These are phyloP conservation scores for Lasius platythorax DNA, from an alignment of 2,888 invertebrate species.

Conservation along the genomic window DNA sequence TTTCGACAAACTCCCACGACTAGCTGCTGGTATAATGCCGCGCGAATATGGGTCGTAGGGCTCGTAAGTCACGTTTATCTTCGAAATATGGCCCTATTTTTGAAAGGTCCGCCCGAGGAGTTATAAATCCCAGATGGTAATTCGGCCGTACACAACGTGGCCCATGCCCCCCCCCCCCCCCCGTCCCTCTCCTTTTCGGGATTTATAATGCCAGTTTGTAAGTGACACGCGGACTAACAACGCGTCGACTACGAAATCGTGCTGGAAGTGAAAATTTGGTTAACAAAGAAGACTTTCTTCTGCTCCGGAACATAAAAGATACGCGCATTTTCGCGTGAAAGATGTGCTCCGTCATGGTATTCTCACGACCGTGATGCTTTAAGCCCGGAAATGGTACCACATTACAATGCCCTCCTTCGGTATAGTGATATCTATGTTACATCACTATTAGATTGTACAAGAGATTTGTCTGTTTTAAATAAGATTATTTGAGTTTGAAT, in stretches of 20 bases:
- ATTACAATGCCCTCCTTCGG: conserved; percentile 25
- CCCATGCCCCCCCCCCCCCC: not conserved
- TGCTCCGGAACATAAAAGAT: conserved; percentile 43
- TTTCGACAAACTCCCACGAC: conserved; percentile 58
- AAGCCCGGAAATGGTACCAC: conserved; percentile 11
- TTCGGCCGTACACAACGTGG: conserved; percentile 60
- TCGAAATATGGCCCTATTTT: conserved; percentile 78
- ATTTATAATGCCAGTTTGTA: conserved; percentile 75
- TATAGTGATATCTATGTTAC: conserved; percentile 24
- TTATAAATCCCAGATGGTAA: conserved; percentile 76
- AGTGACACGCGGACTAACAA: conserved; percentile 64
- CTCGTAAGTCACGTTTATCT: conserved; percentile 76
- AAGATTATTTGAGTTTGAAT: not conserved
- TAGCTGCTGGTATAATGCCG: conserved; percentile 49
- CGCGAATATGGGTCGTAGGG: conserved; percentile 70
- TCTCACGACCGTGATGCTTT: conserved; percentile 28
- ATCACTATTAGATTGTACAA: not conserved
- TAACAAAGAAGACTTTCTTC: conserved; percentile 52
- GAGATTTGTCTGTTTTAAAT: not conserved
- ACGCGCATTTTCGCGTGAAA: conserved; percentile 47
- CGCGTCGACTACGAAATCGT: conserved; percentile 49
- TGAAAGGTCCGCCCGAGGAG: conserved; percentile 69
- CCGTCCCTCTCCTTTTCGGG: conserved; percentile 47
- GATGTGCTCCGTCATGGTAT: conserved; percentile 24
- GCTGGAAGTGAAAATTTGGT: conserved; percentile 50